Percentiles rank a stretch among this genome's conserved stretches.
phyloP scores from a whole-genome alignment of 2,797 vertebrate species.

The Rhynchotus rufescens region DNA sequence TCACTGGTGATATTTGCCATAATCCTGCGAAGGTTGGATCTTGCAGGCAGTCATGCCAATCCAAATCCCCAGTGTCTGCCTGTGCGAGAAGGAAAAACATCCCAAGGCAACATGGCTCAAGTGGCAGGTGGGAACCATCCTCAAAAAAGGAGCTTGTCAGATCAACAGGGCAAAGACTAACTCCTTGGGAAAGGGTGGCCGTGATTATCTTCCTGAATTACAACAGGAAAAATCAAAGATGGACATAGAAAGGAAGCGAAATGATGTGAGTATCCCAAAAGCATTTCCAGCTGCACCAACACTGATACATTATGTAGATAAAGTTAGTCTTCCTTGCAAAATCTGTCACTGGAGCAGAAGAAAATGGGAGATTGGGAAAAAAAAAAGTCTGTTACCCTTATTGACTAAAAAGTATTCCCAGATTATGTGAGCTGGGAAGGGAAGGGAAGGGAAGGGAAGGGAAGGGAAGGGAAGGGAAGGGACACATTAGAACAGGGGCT shows the following conservation, averaged over 20 bases:
- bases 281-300: background rate
- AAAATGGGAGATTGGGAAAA: background rate
- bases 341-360: background rate
- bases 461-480: too few relatives aligned
- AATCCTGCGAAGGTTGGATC: background rate
- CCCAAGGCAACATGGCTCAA: background rate
- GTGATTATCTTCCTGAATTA: background rate
- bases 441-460: too few relatives aligned
- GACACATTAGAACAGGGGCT: background rate
- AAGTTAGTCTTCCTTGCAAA: background rate
- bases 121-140: background rate
- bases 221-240: background rate
- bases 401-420: background rate
- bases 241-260: background rate
- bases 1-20: background rate
- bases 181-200: background rate
- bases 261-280: background rate
- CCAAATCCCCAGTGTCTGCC: background rate
- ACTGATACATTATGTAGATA: background rate
- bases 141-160: constrained; percentile 14
- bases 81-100: background rate
- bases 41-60: background rate
- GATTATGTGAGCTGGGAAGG: background rate
- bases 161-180: background rate
- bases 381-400: background rate